These are phyloP conservation scores for Actinemys pallida DNA, from an alignment of 2,113 vertebrate genomes.

Conservation along the genomic window DNA sequence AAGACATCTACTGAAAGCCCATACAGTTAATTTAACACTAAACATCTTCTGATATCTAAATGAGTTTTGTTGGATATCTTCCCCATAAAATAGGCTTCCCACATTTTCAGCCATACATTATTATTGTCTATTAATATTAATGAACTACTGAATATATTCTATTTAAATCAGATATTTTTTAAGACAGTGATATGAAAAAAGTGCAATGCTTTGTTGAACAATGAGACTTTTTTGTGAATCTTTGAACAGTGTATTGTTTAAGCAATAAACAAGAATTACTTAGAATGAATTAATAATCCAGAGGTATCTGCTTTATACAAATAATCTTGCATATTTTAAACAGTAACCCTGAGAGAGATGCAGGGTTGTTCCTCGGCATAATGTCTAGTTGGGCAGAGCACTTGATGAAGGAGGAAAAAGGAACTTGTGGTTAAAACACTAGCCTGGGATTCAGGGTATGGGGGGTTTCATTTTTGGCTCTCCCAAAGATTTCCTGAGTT, in stretches of 20 bases:
- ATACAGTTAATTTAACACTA: not conserved
- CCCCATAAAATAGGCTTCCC: not conserved
- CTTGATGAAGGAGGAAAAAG: not conserved
- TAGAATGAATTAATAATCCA: not conserved
- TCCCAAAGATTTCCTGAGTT: not conserved
- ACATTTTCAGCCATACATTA: not conserved
- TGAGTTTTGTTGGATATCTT: not conserved
- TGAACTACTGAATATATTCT: not conserved
- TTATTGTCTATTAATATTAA: not conserved
- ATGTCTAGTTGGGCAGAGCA: not conserved
- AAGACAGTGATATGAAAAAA: not conserved
- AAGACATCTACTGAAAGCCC: not conserved
- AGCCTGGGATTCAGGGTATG: not conserved
- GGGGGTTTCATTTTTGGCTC: not conserved
- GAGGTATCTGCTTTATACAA: not conserved
- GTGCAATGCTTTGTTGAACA: not conserved
- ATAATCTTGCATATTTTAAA: not conserved
- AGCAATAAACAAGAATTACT: not conserved
- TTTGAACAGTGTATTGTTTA: not conserved
- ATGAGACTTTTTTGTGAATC: not conserved
- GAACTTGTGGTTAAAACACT: not conserved
- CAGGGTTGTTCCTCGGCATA: not conserved
- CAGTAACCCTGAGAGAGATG: not conserved
- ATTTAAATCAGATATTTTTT: not conserved
- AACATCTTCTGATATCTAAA: not conserved